A percentile compares a stretch with the other conserved stretches of the same genome.
Conservation (phyloP, 2,888 invertebrate species). For the Spicauda simplicius region DNA sequence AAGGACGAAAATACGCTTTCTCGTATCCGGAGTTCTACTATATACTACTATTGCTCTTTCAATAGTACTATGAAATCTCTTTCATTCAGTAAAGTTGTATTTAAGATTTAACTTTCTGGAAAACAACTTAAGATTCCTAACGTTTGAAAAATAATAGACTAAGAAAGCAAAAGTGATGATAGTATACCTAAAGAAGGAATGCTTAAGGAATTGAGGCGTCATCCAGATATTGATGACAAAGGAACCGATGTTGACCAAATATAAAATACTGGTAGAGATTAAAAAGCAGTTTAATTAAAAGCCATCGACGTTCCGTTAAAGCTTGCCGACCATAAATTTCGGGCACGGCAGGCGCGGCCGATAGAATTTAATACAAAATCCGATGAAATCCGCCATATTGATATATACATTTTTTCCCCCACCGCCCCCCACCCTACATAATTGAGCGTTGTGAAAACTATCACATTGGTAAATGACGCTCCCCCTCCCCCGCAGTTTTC, state of each 20-base stretch:
- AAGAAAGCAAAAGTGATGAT: not conserved
- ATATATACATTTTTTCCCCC: constrained; percentile 75
- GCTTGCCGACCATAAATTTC: constrained; percentile 63
- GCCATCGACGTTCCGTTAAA: constrained; percentile 59
- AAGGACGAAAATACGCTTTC: not conserved
- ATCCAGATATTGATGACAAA: constrained; percentile 17
- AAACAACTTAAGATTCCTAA: not conserved
- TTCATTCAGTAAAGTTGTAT: constrained; percentile 1
- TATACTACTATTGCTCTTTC: not conserved
- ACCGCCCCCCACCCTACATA: constrained; percentile 69
- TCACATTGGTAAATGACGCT: constrained; percentile 79
- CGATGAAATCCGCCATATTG: constrained; percentile 75
- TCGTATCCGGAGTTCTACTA: not conserved
- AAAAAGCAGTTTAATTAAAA: constrained; percentile 53
- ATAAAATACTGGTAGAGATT: constrained; percentile 41
- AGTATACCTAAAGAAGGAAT: not conserved
- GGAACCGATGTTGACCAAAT: constrained; percentile 22
- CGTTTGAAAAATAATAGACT: not conserved
- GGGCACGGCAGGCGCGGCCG: constrained; percentile 64
- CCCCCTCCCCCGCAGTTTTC: constrained; percentile 68
- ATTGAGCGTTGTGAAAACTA: constrained; percentile 84
- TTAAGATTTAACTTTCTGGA: not conserved
- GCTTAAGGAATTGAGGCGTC: not conserved
- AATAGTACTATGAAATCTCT: not conserved
- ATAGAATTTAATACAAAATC: constrained; percentile 80